Conservation (phyloP, 2,797 vertebrate species). For the Dromococcyx pavoninus region DNA sequence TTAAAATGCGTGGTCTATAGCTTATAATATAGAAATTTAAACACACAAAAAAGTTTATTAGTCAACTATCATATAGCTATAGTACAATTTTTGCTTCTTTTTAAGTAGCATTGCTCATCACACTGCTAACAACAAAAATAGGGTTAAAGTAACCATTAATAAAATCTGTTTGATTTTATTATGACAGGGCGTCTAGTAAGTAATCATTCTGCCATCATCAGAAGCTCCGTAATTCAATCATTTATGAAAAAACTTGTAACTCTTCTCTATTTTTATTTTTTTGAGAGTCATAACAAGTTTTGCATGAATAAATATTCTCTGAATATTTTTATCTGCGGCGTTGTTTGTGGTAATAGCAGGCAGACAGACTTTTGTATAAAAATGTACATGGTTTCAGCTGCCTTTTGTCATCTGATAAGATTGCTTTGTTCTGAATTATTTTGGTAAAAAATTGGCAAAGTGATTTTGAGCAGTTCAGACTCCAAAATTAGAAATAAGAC, state of each 20-base stretch:
- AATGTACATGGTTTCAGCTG: not conserved
- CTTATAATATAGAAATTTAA: not conserved
- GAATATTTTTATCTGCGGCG: not conserved
- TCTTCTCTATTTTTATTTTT: not conserved
- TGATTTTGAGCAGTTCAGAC: not conserved
- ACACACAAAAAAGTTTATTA: not conserved
- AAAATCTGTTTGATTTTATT: not conserved
- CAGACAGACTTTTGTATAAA: conserved; percentile 11
- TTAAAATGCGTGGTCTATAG: not conserved
- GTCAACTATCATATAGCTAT: fast-evolving
- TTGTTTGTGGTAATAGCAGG: conserved; percentile 42
- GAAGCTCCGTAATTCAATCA: not conserved
- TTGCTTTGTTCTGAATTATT: conserved; percentile 34
- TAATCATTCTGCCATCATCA: not conserved
- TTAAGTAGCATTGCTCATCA: not conserved
- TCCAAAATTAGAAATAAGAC: conserved; percentile 34
- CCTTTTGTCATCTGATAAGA: conserved; percentile 59
- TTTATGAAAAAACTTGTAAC: not conserved
- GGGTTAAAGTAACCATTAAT: not conserved
- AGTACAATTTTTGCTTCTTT: not conserved
- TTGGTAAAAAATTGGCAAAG: conserved; percentile 32
- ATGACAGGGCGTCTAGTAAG: not conserved
- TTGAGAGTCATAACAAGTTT: not conserved
- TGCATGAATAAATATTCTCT: conserved; percentile 1
- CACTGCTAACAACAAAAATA: not conserved